Conservation (phyloP, 2,888 invertebrate species). For the Phytoseiulus persimilis region DNA sequence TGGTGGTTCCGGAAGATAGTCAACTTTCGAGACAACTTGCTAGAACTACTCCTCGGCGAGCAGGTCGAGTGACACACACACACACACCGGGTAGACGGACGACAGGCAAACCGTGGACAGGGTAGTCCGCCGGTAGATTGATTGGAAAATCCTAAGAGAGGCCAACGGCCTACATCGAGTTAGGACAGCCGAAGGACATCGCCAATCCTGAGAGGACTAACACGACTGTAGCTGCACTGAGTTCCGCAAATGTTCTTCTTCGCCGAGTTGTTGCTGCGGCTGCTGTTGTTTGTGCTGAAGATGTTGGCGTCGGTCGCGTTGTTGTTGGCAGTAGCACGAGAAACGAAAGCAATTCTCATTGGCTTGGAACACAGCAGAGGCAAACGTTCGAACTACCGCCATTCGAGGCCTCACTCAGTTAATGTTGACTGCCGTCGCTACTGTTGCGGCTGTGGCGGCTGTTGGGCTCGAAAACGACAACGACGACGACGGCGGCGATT, state of each 20-base stretch:
- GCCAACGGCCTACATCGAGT: not conserved
- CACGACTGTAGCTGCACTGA: not conserved
- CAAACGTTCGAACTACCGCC: conserved; percentile 5
- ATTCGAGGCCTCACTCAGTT: conserved; percentile 5
- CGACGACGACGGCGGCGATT: not conserved
- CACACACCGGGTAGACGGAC: not conserved
- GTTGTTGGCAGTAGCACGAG: not conserved
- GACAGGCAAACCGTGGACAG: not conserved
- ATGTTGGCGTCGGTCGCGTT: not conserved
- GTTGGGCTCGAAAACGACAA: not conserved
- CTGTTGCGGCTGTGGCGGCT: not conserved
- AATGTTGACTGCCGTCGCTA: not conserved
- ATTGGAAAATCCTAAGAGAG: conserved; percentile 5
- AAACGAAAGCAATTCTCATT: not conserved
- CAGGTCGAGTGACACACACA: not conserved
- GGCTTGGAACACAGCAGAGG: not conserved
- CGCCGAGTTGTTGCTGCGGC: not conserved
- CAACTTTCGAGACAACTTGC: not conserved
- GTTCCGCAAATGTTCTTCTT: not conserved
- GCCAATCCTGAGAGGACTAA: not conserved
- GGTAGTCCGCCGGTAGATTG: not conserved
- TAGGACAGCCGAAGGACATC: not conserved
- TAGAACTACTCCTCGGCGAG: not conserved
- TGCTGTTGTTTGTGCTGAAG: not conserved
- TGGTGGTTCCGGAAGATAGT: not conserved